phyloP scores from a whole-genome alignment of 23 tunicate genomes.

The Botrylloides violaceus region DNA sequence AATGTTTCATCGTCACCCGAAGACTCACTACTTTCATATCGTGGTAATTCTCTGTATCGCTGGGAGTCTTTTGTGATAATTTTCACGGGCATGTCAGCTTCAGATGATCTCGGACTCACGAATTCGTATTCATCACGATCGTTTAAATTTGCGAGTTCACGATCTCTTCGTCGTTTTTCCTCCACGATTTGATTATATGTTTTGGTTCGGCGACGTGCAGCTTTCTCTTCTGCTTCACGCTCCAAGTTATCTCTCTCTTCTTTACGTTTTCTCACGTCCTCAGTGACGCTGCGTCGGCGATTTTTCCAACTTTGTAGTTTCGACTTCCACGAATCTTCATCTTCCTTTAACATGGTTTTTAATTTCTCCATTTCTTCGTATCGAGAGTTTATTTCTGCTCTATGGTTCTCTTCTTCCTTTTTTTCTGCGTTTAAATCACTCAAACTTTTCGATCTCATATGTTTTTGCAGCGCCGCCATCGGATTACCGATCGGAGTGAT shows the following conservation, averaged over 20 bases:
- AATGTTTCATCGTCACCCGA: neutral
- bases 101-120: constrained; percentile 30
- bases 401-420: constrained; percentile 41
- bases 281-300: constrained; percentile 69
- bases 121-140: constrained; percentile 27
- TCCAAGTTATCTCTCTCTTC: constrained; percentile 61
- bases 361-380: constrained; percentile 84
- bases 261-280: constrained; percentile 55
- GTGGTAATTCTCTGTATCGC: too few species aligned
- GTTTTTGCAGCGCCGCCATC: constrained; percentile 51
- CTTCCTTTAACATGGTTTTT: constrained; percentile 65
- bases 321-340: constrained; percentile 93
- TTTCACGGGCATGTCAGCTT: neutral
- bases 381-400: constrained; percentile 45
- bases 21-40: neutral
- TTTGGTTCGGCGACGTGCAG: constrained; percentile 41
- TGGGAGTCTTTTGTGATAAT: neutral
- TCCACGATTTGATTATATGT: constrained; percentile 81
- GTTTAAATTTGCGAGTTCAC: constrained; percentile 12
- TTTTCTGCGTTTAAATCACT: constrained; percentile 67
- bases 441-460: constrained; percentile 80
- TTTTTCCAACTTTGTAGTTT: constrained; percentile 75
- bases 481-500: constrained; percentile 87
- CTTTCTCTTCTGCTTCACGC: constrained; percentile 7
- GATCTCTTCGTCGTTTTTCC: constrained; percentile 49